phyloP scores from a whole-genome alignment of 2,888 invertebrate species.

The Brassicogethes aeneus region DNA sequence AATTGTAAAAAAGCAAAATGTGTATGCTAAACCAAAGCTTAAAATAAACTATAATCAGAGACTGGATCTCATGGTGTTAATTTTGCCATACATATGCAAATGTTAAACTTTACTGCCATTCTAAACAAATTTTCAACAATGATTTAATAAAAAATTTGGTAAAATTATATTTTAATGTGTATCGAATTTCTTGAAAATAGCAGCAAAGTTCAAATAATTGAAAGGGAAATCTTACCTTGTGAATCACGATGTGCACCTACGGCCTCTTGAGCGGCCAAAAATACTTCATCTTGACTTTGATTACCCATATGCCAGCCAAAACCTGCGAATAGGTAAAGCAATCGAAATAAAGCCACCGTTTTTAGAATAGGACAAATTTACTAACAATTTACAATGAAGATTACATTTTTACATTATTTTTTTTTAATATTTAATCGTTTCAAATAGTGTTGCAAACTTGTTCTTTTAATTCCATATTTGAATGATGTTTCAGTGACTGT shows the following conservation, averaged over 20 bases:
- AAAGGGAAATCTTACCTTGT: constrained; percentile 72
- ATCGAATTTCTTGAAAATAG: constrained; percentile 20
- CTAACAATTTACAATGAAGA: no score
- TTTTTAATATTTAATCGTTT: constrained; percentile 45
- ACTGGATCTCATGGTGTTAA: constrained; percentile 38
- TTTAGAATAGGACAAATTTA: no score
- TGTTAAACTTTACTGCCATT: constrained; percentile 22
- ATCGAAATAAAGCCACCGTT: background rate
- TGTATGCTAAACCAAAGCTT: constrained; percentile 26
- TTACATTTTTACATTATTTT: no score
- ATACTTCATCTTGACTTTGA: constrained; percentile 77
- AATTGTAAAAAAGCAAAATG: constrained; percentile 26
- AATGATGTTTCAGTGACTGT: constrained; percentile 45
- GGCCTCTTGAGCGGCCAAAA: constrained; percentile 73
- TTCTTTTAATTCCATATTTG: constrained; percentile 46
- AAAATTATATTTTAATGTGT: no score
- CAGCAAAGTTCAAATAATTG: constrained; percentile 26
- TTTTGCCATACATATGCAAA: constrained; percentile 37
- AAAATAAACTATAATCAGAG: constrained; percentile 34
- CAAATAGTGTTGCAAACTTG: constrained; percentile 46
- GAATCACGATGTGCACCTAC: constrained; percentile 74
- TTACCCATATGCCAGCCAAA: constrained; percentile 79
- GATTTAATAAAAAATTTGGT: no score
- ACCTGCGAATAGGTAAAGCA: constrained; percentile 49
- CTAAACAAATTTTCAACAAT: constrained; percentile 21